phyloP scores from a whole-genome alignment of 2,797 vertebrate species.

The Hoplostethus atlanticus region DNA sequence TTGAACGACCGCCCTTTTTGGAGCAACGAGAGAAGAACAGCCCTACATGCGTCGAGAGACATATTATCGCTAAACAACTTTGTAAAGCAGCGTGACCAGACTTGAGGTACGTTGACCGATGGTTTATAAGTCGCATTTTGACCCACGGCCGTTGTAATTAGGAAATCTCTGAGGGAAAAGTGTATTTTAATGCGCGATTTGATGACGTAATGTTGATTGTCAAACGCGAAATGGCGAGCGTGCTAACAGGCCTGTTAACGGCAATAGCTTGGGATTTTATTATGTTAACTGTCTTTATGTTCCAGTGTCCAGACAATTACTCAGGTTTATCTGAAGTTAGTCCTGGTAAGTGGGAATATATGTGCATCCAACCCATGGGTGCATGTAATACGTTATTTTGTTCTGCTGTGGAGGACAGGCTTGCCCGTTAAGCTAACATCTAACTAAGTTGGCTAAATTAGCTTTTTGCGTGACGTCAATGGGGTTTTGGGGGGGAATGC shows the following conservation, averaged over 20 bases:
- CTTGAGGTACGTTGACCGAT: conserved; percentile 70
- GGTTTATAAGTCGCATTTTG: conserved; percentile 23
- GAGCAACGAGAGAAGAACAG: conserved; percentile 79
- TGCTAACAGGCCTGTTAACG: conserved; percentile 75
- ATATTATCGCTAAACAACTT: conserved; percentile 68
- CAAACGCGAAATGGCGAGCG: conserved; percentile 84
- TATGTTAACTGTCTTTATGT: neutral
- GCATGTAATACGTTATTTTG: neutral
- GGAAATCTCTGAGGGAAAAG: conserved; percentile 79
- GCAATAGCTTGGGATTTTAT: conserved; percentile 4
- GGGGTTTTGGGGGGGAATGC: neutral
- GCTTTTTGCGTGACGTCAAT: conserved; percentile 10
- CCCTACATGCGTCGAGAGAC: conserved; percentile 70
- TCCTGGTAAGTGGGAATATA: conserved; percentile 38
- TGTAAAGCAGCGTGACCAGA: conserved; percentile 49
- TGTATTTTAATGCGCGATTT: conserved; percentile 95
- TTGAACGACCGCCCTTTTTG: conserved; percentile 85
- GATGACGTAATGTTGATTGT: conserved; percentile 93
- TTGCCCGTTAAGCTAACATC: conserved; percentile 44
- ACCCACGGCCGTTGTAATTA: conserved; percentile 22
- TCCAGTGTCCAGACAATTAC: neutral
- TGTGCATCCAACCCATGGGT: fast-evolving
- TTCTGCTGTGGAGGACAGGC: neutral
- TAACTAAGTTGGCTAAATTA: conserved; percentile 14
- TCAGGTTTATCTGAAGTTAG: neutral